A percentile compares a stretch with the other conserved stretches of the same genome.
These are phyloP conservation scores for Zaprionus ornatus DNA, from an alignment of 1,140 invertebrate genomes.

Conservation along the genomic window DNA sequence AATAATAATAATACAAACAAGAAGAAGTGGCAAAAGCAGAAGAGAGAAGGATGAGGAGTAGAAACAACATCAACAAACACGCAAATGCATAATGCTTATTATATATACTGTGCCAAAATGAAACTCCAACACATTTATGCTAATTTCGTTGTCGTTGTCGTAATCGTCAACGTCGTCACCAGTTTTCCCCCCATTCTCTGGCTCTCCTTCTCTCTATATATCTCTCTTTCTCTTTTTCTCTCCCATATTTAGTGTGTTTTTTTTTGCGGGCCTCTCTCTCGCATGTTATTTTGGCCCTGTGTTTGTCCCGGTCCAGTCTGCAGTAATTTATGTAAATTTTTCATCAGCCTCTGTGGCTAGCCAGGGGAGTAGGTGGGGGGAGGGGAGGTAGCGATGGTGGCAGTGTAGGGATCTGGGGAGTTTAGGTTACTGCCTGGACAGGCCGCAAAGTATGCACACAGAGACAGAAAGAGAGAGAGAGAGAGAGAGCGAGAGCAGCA, in stretches of 20 bases:
- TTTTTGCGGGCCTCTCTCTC: constrained; percentile 23
- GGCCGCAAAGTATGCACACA: constrained; percentile 47
- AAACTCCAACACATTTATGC: constrained; percentile 57
- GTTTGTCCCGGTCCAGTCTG: constrained; percentile 44
- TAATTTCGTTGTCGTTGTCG: constrained; percentile 53
- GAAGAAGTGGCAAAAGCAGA: neutral
- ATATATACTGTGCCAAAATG: constrained; percentile 56
- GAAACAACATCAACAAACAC: constrained; percentile 37
- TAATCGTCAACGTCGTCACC: constrained; percentile 37
- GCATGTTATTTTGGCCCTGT: constrained; percentile 45
- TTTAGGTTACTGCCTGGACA: constrained; percentile 33
- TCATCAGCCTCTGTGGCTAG: constrained; percentile 41
- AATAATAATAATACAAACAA: neutral
- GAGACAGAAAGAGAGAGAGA: neutral
- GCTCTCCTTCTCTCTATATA: neutral
- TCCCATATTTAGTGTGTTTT: constrained; percentile 5
- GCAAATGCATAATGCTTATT: constrained; percentile 55
- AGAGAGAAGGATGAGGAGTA: neutral
- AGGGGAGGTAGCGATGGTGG: neutral
- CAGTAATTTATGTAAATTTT: constrained; percentile 58
- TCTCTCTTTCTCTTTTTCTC: neutral
- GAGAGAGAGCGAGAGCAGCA: neutral
- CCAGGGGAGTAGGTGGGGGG: neutral
- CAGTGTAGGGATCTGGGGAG: neutral
- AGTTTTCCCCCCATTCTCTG: neutral